Evolutionary conservation across 2,888 invertebrate species (phyloP).

Genomic region (Liopterus haemorrhoidalis): DNA sequence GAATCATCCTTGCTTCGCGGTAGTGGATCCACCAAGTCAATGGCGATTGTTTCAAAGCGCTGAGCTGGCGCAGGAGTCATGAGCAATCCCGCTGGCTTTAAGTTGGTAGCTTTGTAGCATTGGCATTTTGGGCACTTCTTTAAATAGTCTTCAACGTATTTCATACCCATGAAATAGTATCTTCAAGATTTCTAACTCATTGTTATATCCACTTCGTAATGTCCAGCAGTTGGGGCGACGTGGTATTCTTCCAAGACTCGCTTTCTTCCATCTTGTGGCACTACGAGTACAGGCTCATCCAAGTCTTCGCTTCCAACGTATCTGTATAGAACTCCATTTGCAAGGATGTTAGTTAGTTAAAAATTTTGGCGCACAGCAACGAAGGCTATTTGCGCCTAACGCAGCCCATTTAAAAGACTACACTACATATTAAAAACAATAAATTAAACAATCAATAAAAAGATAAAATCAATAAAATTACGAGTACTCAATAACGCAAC

Average conservation of each 20-base stretch:
- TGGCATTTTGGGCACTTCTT: constrained; percentile 21
- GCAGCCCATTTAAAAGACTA: constrained; percentile 12
- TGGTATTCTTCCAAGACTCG: constrained; percentile 29
- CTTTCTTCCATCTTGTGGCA: constrained; percentile 26
- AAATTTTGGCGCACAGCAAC: constrained; percentile 4
- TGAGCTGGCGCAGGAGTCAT: constrained; percentile 14
- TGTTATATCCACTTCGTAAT: constrained; percentile 20
- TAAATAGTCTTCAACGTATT: constrained; percentile 15
- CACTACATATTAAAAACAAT: constrained; percentile 8
- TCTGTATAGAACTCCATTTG: constrained; percentile 22
- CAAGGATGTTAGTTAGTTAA: constrained; percentile 12
- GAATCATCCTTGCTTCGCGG: background rate
- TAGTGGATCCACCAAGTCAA: too few relatives aligned
- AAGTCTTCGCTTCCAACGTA: constrained; percentile 11
- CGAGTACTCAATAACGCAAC: too few relatives aligned
- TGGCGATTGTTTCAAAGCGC: too few relatives aligned
- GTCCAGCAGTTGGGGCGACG: constrained; percentile 43
- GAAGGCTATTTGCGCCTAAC: constrained; percentile 13
- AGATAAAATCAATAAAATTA: too few relatives aligned
- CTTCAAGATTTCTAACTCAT: constrained; percentile 2
- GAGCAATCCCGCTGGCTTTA: constrained; percentile 21
- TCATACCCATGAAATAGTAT: constrained; percentile 24
- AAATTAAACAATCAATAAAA: too few relatives aligned
- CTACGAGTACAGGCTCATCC: constrained; percentile 25
- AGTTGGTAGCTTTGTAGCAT: constrained; percentile 16